phyloP scores from a whole-genome alignment of 2,113 vertebrate species.

The Bos javanicus region DNA sequence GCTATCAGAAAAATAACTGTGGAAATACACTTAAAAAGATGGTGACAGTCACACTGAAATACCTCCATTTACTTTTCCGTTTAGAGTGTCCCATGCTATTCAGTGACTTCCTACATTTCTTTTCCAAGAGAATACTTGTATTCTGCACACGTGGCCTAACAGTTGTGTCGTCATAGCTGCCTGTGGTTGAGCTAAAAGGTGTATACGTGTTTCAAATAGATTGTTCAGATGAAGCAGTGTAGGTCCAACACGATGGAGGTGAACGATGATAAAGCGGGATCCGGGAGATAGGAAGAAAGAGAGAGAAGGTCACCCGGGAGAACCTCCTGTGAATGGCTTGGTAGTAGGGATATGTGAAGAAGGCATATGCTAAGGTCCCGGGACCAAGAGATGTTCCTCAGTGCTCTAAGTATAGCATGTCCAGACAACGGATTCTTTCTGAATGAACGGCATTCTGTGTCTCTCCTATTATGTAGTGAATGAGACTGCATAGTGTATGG shows the following conservation, averaged over 20 bases:
- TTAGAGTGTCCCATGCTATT: background rate
- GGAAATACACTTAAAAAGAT: conserved; percentile 8
- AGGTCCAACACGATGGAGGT: background rate
- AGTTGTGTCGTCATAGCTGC: background rate
- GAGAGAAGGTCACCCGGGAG: conserved; percentile 19
- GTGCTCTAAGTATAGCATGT: background rate
- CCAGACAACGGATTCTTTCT: background rate
- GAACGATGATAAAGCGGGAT: background rate
- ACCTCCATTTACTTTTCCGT: background rate
- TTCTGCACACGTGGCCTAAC: conserved; percentile 5
- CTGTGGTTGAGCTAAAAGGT: conserved; percentile 17
- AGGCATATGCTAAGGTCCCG: background rate
- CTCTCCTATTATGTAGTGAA: background rate
- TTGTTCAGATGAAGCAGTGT: background rate
- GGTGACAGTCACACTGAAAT: conserved; percentile 19
- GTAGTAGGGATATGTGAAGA: background rate
- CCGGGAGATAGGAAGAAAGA: background rate
- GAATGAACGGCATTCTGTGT: background rate
- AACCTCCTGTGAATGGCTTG: conserved; percentile 30
- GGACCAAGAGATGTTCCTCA: background rate
- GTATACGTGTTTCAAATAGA: background rate
- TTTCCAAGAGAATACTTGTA: conserved; percentile 3
- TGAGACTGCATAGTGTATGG: background rate
- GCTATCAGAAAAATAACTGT: conserved; percentile 43
- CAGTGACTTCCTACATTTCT: conserved; percentile 23